These are phyloP conservation scores for Drosophila macrospina DNA, from an alignment of 2,888 invertebrate species.

Conservation along the genomic window DNA sequence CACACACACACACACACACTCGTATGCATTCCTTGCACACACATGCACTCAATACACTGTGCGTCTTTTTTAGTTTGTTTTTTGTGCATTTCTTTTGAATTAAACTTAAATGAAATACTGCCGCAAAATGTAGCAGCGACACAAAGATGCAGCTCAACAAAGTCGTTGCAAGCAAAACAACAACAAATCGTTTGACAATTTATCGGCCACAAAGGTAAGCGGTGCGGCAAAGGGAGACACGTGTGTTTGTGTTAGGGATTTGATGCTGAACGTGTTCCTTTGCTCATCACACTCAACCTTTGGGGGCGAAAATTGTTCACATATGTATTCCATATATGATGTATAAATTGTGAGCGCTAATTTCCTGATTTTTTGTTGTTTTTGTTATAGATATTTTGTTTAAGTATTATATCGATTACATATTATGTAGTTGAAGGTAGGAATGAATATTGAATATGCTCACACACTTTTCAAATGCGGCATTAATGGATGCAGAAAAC, in stretches of 20 bases:
- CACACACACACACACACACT: constrained; percentile 25
- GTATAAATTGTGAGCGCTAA: constrained; percentile 69
- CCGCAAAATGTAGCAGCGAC: constrained; percentile 45
- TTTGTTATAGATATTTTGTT: constrained; percentile 33
- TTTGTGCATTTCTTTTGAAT: constrained; percentile 44
- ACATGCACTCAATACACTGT: constrained; percentile 5
- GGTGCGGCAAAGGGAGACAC: constrained; percentile 14
- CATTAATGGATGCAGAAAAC: constrained; percentile 39
- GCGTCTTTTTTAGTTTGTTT: constrained; percentile 34
- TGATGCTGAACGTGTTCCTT: constrained; percentile 55
- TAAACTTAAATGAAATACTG: constrained; percentile 37
- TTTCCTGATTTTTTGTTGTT: constrained; percentile 51
- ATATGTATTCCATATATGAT: constrained; percentile 30
- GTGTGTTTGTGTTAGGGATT: constrained; percentile 30
- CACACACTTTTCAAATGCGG: constrained; percentile 11
- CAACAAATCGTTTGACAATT: constrained; percentile 51
- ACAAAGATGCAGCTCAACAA: constrained; percentile 13
- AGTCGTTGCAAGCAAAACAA: constrained; percentile 69
- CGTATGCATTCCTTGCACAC: too few species aligned
- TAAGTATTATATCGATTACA: constrained; percentile 57
- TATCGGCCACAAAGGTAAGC: constrained; percentile 59
- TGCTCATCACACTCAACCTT: constrained; percentile 41
- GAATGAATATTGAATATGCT: constrained; percentile 68
- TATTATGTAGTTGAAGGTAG: constrained; percentile 61
- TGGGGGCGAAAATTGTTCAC: constrained; percentile 68